A percentile compares a stretch with the other conserved stretches of the same genome.
phyloP scores from a whole-genome alignment of 2,888 invertebrate genomes.

The Xestia ashworthii region DNA sequence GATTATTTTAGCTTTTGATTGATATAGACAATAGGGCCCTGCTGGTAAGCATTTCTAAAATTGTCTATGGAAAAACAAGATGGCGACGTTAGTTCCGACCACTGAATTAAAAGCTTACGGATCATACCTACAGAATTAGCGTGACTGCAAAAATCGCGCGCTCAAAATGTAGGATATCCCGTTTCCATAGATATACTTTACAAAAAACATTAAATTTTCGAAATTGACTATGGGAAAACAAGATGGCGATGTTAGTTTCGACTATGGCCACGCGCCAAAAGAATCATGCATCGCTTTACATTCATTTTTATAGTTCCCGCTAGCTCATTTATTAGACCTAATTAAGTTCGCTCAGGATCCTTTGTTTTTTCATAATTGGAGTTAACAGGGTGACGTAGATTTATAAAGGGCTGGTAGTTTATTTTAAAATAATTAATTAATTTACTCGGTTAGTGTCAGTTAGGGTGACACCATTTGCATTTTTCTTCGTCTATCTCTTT shows the following conservation, averaged over 20 bases:
- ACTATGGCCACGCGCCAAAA: not conserved
- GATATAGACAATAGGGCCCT: not conserved
- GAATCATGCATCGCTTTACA: not conserved
- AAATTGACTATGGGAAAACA: not conserved
- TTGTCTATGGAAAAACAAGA: not conserved
- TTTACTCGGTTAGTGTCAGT: conserved; percentile 1
- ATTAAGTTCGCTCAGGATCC: conserved; percentile 57
- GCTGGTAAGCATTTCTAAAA: not conserved
- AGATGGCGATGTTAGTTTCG: not conserved
- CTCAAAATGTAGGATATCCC: too few species aligned
- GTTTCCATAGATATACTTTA: too few species aligned
- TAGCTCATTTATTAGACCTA: conserved; percentile 58
- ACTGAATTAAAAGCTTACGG: too few species aligned
- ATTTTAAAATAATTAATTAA: conserved; percentile 25
- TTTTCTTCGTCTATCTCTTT: not conserved
- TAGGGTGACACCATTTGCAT: not conserved
- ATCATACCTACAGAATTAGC: too few species aligned
- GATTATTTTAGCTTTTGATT: not conserved
- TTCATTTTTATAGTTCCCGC: conserved; percentile 58
- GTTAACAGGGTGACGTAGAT: conserved; percentile 80
- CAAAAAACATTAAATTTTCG: not conserved
- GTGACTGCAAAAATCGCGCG: too few species aligned
- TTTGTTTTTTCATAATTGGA: conserved; percentile 69
- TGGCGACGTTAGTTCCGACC: not conserved
- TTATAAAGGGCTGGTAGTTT: conserved; percentile 63